These are phyloP conservation scores for Bellardia bayeri DNA, from an alignment of 2,888 invertebrate genomes.

Conservation along the genomic window DNA sequence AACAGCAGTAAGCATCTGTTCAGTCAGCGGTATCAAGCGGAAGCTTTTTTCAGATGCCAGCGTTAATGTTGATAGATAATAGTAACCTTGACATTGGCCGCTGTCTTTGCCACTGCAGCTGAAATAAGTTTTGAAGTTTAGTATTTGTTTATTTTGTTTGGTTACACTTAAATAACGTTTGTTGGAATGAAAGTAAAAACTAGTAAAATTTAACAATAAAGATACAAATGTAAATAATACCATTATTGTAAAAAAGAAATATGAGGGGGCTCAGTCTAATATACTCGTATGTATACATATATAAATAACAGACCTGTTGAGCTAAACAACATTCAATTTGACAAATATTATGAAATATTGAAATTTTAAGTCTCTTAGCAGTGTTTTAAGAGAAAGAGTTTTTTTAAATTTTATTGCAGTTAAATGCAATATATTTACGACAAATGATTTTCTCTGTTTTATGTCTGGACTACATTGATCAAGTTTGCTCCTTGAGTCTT, in stretches of 20 bases:
- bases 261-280: not conserved
- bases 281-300: not conserved
- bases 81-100: slow-evolving; percentile 67
- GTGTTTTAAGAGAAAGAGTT: not conserved
- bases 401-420: not conserved
- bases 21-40: slow-evolving; percentile 35
- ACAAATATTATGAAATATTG: not conserved
- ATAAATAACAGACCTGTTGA: not conserved
- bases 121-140: slow-evolving; percentile 25
- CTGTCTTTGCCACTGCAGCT: slow-evolving; percentile 23
- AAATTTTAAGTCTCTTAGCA: not conserved
- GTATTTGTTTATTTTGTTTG: slow-evolving; percentile 5
- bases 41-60: slow-evolving; percentile 26
- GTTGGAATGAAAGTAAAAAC: slow-evolving; percentile 6
- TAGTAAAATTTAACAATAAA: not conserved
- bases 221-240: slow-evolving; percentile 9
- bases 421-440: not conserved
- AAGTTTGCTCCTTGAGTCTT: slow-evolving; percentile 50
- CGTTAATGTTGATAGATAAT: slow-evolving; percentile 27
- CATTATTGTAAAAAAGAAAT: not conserved
- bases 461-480: not conserved
- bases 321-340: not conserved
- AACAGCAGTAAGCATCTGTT: not conserved
- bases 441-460: not conserved
- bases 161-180: slow-evolving; percentile 54